Base-by-base conservation (phyloP, 37 sponge, comb jelly and placozoan genomes). In the Cliona cf. orientalis region DNA sequence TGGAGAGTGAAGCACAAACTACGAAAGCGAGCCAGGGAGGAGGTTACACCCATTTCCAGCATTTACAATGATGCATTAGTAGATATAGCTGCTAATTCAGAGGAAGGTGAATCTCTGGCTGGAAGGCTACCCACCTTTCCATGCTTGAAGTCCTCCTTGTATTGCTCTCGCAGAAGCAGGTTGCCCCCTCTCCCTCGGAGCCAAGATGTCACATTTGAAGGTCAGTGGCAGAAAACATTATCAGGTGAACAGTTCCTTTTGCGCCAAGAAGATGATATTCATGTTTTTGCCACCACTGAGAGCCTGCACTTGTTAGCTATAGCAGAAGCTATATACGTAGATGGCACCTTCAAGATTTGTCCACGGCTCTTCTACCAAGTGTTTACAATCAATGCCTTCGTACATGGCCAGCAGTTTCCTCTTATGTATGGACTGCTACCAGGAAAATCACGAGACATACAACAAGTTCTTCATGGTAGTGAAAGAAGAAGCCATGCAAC, bases 321-420 rank as follows among this genome's bases (percentile, higher is more conserved):
- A 26, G 11, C 65, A 29, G n/a, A 9, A 26, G 25, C 26, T 9
- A 7, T 63, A 9, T 63, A 63, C 65, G 22, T 69, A 19, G 71
- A 69, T 40, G 71, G 71, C 23, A 69, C 71, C 11, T 69, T 69
- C 41, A 14, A 69, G 43, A 40, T 14, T 14, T 35, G 22, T 21
- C 71, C 71, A 21, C 39, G 41, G 9, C 71, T 69, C 9, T 69
- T 69, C 41, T 22, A 41, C 17, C 71, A 69, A 33, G 43, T 69
- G 29, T 35, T 39, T 12, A 69, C 71, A 6, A 69, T 69, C 41
- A 37, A 69, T 69, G 41, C n/a, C 39, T 41, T 69, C 43, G 34
- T n/a, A 26, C 65, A 63, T 63, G 65, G 65, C n/a, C 26, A 63
- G 25, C 65, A 63, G 65, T 63, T 63, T 26, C 65, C 65, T 26